Percentiles rank a stretch among this genome's conserved stretches.
Conservation (phyloP, 2,113 vertebrate genomes). For the Struthio camelus region DNA sequence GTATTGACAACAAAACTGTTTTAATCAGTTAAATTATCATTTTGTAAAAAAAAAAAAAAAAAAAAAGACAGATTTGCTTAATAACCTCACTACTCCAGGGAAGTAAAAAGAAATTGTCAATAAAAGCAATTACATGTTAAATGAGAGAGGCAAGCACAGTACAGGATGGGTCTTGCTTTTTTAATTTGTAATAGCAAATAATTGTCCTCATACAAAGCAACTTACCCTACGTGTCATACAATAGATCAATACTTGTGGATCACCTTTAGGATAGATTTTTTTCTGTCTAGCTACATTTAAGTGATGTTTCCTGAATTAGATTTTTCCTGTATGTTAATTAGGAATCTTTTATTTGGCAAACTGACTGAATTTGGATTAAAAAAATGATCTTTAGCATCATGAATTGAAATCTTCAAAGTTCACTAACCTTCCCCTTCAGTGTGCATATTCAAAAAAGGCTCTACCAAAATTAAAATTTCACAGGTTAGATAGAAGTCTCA, state of each 20-base stretch:
- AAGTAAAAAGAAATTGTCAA: slow-evolving; percentile 49
- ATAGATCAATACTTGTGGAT: not conserved
- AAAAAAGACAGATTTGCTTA: slow-evolving; percentile 56
- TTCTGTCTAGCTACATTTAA: not conserved
- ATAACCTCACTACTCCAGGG: slow-evolving; percentile 38
- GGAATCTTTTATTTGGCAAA: not conserved
- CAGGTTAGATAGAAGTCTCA: not conserved
- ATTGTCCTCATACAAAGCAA: not conserved
- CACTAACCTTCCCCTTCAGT: not conserved
- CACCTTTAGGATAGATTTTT: not conserved
- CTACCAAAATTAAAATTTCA: not conserved
- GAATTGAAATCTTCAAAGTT: not conserved
- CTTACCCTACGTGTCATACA: not conserved
- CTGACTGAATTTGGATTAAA: not conserved
- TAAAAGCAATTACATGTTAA: slow-evolving; percentile 68
- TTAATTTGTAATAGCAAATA: slow-evolving; percentile 21
- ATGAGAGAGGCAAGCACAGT: slow-evolving; percentile 11
- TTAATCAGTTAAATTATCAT: slow-evolving; percentile 65
- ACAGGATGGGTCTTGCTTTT: not conserved
- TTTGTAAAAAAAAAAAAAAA: slow-evolving; percentile 21
- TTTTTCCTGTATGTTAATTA: not conserved
- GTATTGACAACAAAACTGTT: slow-evolving; percentile 4
- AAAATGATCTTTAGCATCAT: not conserved
- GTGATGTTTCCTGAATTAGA: not conserved
- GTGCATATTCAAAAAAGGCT: not conserved